Evolutionary conservation across 2,113 vertebrate species (phyloP).

Genomic region (Mesoclemmys tuberculata): DNA sequence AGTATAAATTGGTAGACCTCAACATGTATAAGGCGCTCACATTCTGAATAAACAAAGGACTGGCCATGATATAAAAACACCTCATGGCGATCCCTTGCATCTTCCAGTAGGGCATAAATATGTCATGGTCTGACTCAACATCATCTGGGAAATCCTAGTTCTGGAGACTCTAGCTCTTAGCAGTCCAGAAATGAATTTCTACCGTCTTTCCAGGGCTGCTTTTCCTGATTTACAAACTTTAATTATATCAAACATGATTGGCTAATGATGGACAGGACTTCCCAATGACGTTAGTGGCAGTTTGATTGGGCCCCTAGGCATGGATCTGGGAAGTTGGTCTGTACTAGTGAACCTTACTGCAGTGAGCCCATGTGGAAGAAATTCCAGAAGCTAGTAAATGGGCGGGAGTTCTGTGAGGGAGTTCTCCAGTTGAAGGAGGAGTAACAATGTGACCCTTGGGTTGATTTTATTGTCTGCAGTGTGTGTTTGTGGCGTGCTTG

Average conservation of each 20-base stretch:
- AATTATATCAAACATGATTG: neutral
- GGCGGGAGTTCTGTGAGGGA: too few relatives aligned
- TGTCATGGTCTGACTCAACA: neutral
- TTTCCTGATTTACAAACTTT: neutral
- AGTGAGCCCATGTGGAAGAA: neutral
- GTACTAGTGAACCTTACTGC: neutral
- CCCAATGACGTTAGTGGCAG: neutral
- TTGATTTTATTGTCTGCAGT: too few relatives aligned
- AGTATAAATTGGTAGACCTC: neutral
- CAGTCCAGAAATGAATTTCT: neutral
- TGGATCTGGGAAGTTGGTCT: neutral
- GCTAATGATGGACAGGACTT: neutral
- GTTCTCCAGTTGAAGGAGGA: too few relatives aligned
- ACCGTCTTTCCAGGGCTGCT: neutral
- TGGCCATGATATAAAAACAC: neutral
- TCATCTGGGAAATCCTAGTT: neutral
- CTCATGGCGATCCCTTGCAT: rapidly evolving
- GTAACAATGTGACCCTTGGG: too few relatives aligned
- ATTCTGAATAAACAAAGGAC: neutral
- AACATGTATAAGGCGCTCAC: neutral
- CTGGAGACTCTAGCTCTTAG: neutral
- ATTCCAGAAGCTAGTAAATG: too few relatives aligned
- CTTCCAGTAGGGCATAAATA: neutral
- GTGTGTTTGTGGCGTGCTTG: too few relatives aligned
- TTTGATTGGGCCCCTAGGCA: neutral